Conservation (phyloP, 2,797 vertebrate species). For the Hydrophis major region DNA sequence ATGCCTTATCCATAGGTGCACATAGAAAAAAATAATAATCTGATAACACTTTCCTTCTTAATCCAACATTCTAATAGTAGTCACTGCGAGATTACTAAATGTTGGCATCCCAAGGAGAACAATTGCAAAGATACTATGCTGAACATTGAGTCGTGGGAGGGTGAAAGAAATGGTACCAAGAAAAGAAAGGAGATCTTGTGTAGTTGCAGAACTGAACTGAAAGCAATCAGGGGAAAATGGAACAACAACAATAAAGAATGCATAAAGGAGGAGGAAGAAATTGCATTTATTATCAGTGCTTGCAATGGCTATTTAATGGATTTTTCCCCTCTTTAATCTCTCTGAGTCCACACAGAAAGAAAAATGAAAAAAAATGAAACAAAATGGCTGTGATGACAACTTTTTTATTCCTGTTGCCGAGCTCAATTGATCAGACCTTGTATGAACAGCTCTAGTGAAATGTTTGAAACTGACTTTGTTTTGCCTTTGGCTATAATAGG, state of each 20-base stretch:
- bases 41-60: background rate
- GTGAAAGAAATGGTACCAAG: background rate
- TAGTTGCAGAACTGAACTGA: background rate
- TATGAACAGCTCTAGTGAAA: background rate
- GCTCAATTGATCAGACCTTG: constrained; percentile 20
- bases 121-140: background rate
- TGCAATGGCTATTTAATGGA: background rate
- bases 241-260: background rate
- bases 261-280: background rate
- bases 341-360: background rate
- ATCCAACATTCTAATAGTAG: background rate
- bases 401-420: constrained; percentile 16
- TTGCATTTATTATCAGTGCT: background rate
- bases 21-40: background rate
- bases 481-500: constrained; percentile 36
- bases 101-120: background rate
- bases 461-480: constrained; percentile 31
- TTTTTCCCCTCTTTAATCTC: constrained; percentile 10
- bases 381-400: constrained; percentile 17
- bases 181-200: background rate
- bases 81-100: background rate
- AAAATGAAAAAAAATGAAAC: constrained; percentile 20
- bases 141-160: background rate
- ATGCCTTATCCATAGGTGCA: background rate
- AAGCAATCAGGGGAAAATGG: constrained; percentile 1